A percentile compares a stretch with the other conserved stretches of the same genome.
Conservation (phyloP, 2,888 invertebrate genomes). For the Seira musarum region DNA sequence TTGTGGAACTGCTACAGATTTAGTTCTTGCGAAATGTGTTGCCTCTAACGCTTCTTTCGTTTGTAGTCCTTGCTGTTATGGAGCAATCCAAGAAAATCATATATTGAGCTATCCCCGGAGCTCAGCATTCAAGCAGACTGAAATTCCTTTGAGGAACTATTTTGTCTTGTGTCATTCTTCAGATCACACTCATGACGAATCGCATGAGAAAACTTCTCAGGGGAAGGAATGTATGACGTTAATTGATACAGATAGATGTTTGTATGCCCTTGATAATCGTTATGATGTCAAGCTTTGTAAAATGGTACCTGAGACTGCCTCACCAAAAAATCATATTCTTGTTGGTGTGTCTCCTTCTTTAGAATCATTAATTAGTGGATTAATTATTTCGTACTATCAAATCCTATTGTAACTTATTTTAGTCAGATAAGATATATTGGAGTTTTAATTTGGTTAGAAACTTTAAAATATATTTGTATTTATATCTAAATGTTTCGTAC, state of each 20-base stretch:
- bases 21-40: constrained; percentile 89
- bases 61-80: constrained; percentile 95
- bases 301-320: constrained; percentile 85
- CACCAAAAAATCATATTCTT: constrained; percentile 92
- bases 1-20: constrained; percentile 94
- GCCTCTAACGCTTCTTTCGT: constrained; percentile 84
- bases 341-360: constrained; percentile 77
- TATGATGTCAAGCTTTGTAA: constrained; percentile 85
- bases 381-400: too few relatives aligned
- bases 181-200: constrained; percentile 88
- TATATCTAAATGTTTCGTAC: too few relatives aligned
- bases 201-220: constrained; percentile 81
- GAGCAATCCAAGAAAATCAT: constrained; percentile 86
- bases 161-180: constrained; percentile 90
- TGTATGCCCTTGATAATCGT: constrained; percentile 82
- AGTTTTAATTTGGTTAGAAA: too few relatives aligned
- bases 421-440: too few relatives aligned
- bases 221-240: constrained; percentile 90
- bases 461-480: too few relatives aligned
- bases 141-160: constrained; percentile 76
- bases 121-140: constrained; percentile 69
- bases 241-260: constrained; percentile 88
- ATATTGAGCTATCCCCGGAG: constrained; percentile 89
- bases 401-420: too few relatives aligned
- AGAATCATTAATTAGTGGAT: too few relatives aligned